Conservation (phyloP, 2,113 vertebrate genomes). For the Atractosteus spatula region DNA sequence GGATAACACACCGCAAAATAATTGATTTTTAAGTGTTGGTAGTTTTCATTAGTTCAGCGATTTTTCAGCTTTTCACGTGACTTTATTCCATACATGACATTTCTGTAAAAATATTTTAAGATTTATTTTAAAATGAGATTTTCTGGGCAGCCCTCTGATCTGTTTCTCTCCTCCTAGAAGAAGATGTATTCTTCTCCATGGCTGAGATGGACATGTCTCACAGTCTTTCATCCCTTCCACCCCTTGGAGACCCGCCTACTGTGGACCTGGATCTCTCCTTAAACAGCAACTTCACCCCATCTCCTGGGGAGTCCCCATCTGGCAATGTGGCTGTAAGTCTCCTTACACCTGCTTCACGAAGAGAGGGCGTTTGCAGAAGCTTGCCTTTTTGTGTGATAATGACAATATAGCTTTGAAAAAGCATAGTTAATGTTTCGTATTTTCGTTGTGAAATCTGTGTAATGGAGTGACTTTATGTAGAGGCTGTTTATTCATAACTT, state of each 20-base stretch:
- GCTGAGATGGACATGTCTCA: slow-evolving; percentile 99
- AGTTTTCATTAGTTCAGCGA: too few species aligned
- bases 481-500: neutral
- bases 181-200: slow-evolving; percentile 99
- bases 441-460: neutral
- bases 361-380: too few species aligned
- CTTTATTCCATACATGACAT: too few species aligned
- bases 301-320: slow-evolving; percentile 84
- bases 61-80: too few species aligned
- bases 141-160: neutral
- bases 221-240: slow-evolving; percentile 91
- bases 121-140: too few species aligned
- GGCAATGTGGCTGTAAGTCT: slow-evolving; percentile 74
- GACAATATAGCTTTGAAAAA: too few species aligned
- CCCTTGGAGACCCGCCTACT: slow-evolving; percentile 90
- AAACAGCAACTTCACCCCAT: slow-evolving; percentile 86
- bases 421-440: neutral
- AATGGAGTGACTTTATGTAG: neutral
- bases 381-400: too few species aligned
- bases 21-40: too few species aligned
- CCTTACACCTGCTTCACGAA: neutral
- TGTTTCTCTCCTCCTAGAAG: slow-evolving; percentile 57
- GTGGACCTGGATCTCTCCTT: slow-evolving; percentile 92
- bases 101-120: too few species aligned
- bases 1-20: too few species aligned